Evolutionary conservation across 2,888 invertebrate species (phyloP).

Genomic region (Watsonalla cultraria): DNA sequence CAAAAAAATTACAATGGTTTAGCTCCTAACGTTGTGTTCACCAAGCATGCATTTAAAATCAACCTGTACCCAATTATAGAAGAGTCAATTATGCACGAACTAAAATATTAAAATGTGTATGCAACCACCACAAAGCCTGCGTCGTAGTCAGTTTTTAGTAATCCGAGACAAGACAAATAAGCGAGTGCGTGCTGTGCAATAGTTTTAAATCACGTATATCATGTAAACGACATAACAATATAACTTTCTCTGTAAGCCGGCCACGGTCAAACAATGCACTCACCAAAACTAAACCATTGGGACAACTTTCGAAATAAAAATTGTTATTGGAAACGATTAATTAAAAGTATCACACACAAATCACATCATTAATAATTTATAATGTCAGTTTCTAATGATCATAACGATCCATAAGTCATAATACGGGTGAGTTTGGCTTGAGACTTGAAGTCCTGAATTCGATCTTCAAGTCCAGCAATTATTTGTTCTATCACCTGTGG

Average conservation of each 20-base stretch:
- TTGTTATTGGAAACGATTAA: neutral
- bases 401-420: too few relatives aligned
- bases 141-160: neutral
- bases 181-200: neutral
- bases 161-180: neutral
- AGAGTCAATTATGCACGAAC: too few relatives aligned
- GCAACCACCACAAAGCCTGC: neutral
- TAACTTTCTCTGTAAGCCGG: neutral
- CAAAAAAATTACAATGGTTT: neutral
- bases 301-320: neutral
- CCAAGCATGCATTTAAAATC: too few relatives aligned
- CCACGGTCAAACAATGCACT: neutral
- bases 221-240: too few relatives aligned
- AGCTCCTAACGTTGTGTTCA: neutral
- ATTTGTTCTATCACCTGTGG: too few relatives aligned
- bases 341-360: neutral
- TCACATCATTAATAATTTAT: too few relatives aligned
- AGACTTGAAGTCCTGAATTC: too few relatives aligned
- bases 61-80: too few relatives aligned
- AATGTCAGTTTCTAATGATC: too few relatives aligned
- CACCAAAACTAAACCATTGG: neutral
- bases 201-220: neutral
- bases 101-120: too few relatives aligned
- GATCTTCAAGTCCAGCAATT: too few relatives aligned
- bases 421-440: too few relatives aligned